These are phyloP conservation scores for Embiotoca jacksoni DNA, from an alignment of 2,113 vertebrate species.

Conservation along the genomic window DNA sequence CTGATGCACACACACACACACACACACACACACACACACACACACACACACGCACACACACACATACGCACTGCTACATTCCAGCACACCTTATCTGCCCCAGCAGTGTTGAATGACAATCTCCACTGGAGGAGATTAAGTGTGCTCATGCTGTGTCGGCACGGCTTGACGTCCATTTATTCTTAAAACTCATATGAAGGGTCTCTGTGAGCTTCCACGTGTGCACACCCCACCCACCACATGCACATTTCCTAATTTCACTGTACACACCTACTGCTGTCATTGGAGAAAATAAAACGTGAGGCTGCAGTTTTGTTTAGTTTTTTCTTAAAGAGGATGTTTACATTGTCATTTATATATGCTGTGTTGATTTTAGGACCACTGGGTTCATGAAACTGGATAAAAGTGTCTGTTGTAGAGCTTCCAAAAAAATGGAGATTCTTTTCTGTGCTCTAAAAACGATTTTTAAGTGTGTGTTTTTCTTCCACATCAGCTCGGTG, in stretches of 20 bases:
- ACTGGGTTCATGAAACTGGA: slow-evolving; percentile 2
- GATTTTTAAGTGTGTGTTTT: slow-evolving; percentile 36
- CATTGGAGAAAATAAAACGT: not conserved
- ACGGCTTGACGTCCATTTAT: slow-evolving; percentile 74
- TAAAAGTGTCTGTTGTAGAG: not conserved
- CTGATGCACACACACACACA: slow-evolving; percentile 2
- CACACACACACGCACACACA: slow-evolving; percentile 22
- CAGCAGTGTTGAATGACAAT: slow-evolving; percentile 73
- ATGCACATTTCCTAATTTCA: slow-evolving; percentile 19
- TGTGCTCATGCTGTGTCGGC: slow-evolving; percentile 72
- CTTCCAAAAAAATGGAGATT: slow-evolving; percentile 1
- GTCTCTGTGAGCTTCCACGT: slow-evolving; percentile 45
- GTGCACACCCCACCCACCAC: slow-evolving; percentile 37
- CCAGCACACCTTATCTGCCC: slow-evolving; percentile 68
- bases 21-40: not conserved
- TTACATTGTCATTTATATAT: slow-evolving; percentile 1
- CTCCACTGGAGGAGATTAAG: slow-evolving; percentile 75
- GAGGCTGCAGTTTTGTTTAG: not conserved
- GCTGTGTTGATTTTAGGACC: not conserved
- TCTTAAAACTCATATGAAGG: slow-evolving; percentile 71
- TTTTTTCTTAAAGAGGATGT: not conserved
- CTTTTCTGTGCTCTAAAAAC: slow-evolving; percentile 30
- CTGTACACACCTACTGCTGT: slow-evolving; percentile 24
- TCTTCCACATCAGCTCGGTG: slow-evolving; percentile 40
- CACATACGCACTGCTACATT: slow-evolving; percentile 39